Base-by-base conservation (phyloP, 2,113 vertebrate species). In the Parus major region DNA sequence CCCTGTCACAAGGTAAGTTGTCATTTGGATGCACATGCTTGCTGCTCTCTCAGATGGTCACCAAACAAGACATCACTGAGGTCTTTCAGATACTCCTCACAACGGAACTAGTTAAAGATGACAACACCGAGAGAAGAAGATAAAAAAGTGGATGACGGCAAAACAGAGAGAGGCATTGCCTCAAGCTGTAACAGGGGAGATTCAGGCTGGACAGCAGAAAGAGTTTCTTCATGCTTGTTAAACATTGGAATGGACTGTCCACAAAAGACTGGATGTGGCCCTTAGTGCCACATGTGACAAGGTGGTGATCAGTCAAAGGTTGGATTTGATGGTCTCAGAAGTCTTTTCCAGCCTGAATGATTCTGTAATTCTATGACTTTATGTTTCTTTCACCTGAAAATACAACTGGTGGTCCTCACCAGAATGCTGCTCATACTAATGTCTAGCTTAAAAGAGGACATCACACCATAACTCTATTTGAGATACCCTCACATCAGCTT, bases 371-470 rank as follows among this genome's bases (percentile, higher is more conserved):
- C n/a, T 60, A 18, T 33, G 18, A 36, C 11, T 42, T 52, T 35
- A 22, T 35, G 2, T 24, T 35, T 79, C 79, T 79, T 47, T 82
- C 69, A 55, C 42, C 25, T 70, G 50, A 86, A 81, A 72, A 90
- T n/a, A 68, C 7, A 59, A 35, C 5, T 27, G 1, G 3, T 0
- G 0, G 18, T 46, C 63, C 55, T 72, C 18, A 46, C 15, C 56
- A 86, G 73, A 71, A 82, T 12, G 49, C 52, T 47, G 53, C 6
- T 84, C 14, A 12, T 64, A 69, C 23, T n/a, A 59, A 44, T 15
- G 12, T 53, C 46, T 19, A 52, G 49, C 89, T 64, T 86, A 77
- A 92, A 96, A 60, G 20, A 87, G 47, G 21, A 65, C 16, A 39
- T 64, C 27, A 47, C 16, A 27, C 23, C 31, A 42, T 46, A 84